Conservation (phyloP, 2,797 vertebrate species). For the Spinus olivaceus region DNA sequence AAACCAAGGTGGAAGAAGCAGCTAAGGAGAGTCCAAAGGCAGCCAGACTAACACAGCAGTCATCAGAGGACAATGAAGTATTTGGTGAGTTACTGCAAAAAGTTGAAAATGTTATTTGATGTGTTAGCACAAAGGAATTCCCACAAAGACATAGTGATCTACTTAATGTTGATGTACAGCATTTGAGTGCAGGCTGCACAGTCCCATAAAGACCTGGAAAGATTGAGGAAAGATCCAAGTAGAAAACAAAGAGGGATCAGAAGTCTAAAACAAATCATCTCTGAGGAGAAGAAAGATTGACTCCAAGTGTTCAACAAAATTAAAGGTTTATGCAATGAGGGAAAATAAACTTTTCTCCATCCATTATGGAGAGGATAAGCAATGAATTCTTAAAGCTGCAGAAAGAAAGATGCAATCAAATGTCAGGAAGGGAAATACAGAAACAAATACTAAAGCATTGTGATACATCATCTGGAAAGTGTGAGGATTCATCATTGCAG, state of each 20-base stretch:
- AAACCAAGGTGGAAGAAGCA: constrained; percentile 35
- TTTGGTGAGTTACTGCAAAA: constrained; percentile 68
- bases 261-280: background rate
- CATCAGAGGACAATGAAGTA: constrained; percentile 76
- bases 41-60: constrained; percentile 31
- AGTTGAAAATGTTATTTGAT: background rate
- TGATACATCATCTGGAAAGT: background rate
- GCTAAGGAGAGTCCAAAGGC: constrained; percentile 2
- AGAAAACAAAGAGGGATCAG: background rate
- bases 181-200: background rate
- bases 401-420: background rate
- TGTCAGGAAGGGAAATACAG: background rate
- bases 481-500: background rate
- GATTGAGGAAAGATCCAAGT: background rate
- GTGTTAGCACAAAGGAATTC: background rate
- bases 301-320: background rate
- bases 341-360: background rate
- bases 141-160: background rate
- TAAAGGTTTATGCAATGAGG: background rate
- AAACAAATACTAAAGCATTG: background rate
- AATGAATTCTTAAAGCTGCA: background rate
- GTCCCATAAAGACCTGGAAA: background rate
- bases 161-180: background rate
- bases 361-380: background rate
- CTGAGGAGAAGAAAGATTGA: background rate